phyloP scores from a whole-genome alignment of 2,797 vertebrate species.

The Eutrigla gurnardus region DNA sequence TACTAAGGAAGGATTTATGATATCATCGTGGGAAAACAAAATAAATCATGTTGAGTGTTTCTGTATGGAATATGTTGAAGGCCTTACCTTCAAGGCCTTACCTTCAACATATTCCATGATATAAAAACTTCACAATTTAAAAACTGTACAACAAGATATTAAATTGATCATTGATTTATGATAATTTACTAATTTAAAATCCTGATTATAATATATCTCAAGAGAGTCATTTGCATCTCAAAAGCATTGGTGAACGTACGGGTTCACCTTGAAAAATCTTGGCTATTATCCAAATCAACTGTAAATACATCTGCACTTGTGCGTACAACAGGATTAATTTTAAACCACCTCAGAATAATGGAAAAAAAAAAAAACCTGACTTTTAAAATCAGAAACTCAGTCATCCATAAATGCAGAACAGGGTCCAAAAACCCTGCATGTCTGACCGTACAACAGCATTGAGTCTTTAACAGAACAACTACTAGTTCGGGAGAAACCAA shows the following conservation, averaged over 20 bases:
- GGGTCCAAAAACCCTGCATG: not conserved
- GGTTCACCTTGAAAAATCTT: not conserved
- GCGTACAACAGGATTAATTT: not conserved
- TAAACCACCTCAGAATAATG: not conserved
- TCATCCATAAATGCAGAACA: not conserved
- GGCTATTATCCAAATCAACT: not conserved
- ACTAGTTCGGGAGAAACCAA: conserved; percentile 1
- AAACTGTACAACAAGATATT: not conserved
- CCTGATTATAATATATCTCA: not conserved
- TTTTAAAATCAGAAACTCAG: not conserved
- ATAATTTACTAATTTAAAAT: not conserved
- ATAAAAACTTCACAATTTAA: not conserved
- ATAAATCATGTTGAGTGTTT: too few species aligned
- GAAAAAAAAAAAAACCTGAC: not conserved
- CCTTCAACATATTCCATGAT: not conserved
- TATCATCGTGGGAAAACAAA: too few species aligned
- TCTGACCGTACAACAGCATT: not conserved
- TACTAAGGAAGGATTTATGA: too few species aligned
- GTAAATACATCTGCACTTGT: not conserved
- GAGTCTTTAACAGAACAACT: not conserved
- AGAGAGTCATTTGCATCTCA: not conserved
- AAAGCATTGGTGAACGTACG: conserved; percentile 1
- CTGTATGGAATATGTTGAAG: too few species aligned
- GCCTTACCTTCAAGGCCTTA: not conserved
- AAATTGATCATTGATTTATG: not conserved